Percentiles rank a stretch among this genome's conserved stretches.
Evolutionary conservation across 2,113 vertebrate genomes (phyloP).

Genomic region (Circaetus cinerascens): DNA sequence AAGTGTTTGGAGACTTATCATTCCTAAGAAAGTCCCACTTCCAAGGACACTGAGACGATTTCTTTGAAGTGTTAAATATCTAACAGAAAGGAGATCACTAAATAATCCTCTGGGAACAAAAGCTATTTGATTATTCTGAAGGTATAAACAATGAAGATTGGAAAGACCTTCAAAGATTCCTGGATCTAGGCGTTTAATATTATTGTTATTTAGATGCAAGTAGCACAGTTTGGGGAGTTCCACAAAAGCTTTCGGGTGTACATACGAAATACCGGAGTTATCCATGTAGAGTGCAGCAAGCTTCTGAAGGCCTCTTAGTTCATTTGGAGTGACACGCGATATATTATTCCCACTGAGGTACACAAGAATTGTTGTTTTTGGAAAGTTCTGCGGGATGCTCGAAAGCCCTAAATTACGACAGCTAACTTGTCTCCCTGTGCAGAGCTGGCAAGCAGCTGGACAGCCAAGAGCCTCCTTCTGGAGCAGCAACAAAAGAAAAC

Average conservation of each 20-base stretch:
- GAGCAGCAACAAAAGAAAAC: slow-evolving; percentile 63
- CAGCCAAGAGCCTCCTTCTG: slow-evolving; percentile 65
- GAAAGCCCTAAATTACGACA: slow-evolving; percentile 69
- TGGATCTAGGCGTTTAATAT: slow-evolving; percentile 68
- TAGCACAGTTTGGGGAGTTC: slow-evolving; percentile 59
- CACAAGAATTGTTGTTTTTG: slow-evolving; percentile 55
- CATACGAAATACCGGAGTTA: slow-evolving; percentile 58
- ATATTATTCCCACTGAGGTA: slow-evolving; percentile 75
- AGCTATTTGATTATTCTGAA: slow-evolving; percentile 71
- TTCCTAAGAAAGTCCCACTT: slow-evolving; percentile 62
- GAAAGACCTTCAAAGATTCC: slow-evolving; percentile 72
- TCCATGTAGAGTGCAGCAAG: slow-evolving; percentile 69
- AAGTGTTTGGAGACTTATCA: slow-evolving; percentile 67
- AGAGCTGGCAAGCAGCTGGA: slow-evolving; percentile 68
- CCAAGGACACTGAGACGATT: slow-evolving; percentile 63
- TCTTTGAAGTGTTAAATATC: slow-evolving; percentile 63
- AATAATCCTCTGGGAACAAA: slow-evolving; percentile 72
- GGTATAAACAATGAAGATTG: slow-evolving; percentile 64
- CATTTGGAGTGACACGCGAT: slow-evolving; percentile 43
- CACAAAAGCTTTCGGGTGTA: slow-evolving; percentile 70
- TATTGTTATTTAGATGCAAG: slow-evolving; percentile 73
- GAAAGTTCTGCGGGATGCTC: slow-evolving; percentile 59
- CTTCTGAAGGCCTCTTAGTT: slow-evolving; percentile 60
- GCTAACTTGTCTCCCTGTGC: slow-evolving; percentile 67
- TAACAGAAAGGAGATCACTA: slow-evolving; percentile 67